Evolutionary conservation across 2,113 vertebrate species (phyloP), one percentile per base, ranked within the genome.

Genomic region (Oenanthe melanoleuca): DNA sequence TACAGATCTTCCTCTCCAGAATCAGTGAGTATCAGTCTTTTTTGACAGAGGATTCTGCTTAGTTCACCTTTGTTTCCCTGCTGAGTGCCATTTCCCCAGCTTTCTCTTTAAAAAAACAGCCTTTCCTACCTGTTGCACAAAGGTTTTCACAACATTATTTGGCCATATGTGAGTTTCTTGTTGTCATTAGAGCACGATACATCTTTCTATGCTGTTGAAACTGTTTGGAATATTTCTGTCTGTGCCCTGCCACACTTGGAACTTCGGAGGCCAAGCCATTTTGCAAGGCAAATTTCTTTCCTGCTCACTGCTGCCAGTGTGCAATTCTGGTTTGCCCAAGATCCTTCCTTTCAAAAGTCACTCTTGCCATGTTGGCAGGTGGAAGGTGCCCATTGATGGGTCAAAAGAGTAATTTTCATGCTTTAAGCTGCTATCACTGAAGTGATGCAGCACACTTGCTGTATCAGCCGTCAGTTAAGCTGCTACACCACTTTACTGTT

Each of bases 221-320:
- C 6, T 12, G 7, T 14, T 24, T 78, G 23, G 37, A 42, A 31
- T 73, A 11, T 55, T 88, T 91, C 60, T 59, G 4, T 77, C 38
- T 57, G 45, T 77, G 47, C 26, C 16, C 34, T 4, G 4, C 77
- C 22, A 25, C 19, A 11, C 44, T 18, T 52, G 24, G 63, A 53
- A 45, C 53, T 87, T 61, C 0, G 12, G 47, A 60, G 42, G 16
- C 55, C 50, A 37, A 47, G 33, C 28, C 24, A 16, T 90, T 95
- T 84, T 78, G 64, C 64, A 86, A 92, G 45, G 88, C 66, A 88
- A 72, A 82, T 93, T 49, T 86, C 44, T 74, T 81, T 61, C 47
- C 86, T 91, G 11, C 60, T 86, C 4, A 3, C 1, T 9, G 49
- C 53, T 89, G n/a, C 77, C n/a, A 17, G 8, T 5, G 5, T 56